These are phyloP conservation scores for Gracilinanus agilis DNA, from an alignment of 2,113 vertebrate genomes.

Conservation along the genomic window DNA sequence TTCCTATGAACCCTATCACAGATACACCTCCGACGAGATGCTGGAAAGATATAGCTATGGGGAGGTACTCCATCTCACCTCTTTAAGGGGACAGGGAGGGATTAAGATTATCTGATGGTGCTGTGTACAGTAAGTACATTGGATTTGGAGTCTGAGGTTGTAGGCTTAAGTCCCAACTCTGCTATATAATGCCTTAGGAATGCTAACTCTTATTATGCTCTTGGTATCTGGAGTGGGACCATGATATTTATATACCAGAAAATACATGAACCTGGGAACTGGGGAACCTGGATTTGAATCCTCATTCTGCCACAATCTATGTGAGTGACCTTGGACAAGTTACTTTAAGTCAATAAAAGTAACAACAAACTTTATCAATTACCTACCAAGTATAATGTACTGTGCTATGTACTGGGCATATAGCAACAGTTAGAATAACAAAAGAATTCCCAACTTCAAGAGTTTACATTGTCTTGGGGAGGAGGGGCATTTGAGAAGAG, in stretches of 20 bases:
- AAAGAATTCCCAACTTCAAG: background rate
- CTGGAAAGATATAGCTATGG: slow-evolving; percentile 98
- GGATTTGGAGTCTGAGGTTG: background rate
- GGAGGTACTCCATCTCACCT: slow-evolving; percentile 90
- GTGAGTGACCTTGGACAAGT: background rate
- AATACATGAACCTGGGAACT: background rate
- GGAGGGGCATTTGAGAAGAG: background rate
- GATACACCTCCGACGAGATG: slow-evolving; percentile 97
- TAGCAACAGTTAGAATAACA: background rate
- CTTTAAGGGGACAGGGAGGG: background rate
- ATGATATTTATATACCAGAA: background rate
- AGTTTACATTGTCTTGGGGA: background rate
- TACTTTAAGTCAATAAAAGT: background rate
- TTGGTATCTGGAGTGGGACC: too few species aligned
- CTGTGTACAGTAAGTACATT: background rate
- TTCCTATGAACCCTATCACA: slow-evolving; percentile 96
- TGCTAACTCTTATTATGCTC: background rate
- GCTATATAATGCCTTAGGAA: background rate
- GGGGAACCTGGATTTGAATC: background rate
- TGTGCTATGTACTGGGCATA: too few species aligned
- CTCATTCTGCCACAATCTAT: background rate
- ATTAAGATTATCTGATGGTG: background rate
- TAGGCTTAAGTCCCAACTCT: background rate
- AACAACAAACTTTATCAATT: background rate
- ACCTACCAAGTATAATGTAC: background rate